Percentiles rank a stretch among this genome's conserved stretches.
Evolutionary conservation across 2,113 vertebrate genomes (phyloP).

Genomic region (Melanerpes aurifrons): DNA sequence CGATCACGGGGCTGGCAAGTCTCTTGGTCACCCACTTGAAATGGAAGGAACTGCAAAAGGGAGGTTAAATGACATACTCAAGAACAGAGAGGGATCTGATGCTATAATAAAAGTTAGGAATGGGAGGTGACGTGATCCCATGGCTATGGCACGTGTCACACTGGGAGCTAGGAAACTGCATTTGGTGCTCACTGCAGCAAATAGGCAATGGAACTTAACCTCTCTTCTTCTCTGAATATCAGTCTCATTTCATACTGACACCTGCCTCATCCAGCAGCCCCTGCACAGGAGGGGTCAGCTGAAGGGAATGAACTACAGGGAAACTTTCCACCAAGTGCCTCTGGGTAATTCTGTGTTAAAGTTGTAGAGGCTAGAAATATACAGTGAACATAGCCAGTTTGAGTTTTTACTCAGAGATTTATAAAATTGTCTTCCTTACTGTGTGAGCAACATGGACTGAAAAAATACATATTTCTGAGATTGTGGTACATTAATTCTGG

Average conservation of each 20-base stretch:
- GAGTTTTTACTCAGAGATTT: background rate
- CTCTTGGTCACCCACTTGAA: background rate
- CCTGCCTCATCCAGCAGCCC: background rate
- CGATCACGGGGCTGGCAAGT: background rate
- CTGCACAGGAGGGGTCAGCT: background rate
- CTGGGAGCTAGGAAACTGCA: background rate
- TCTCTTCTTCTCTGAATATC: background rate
- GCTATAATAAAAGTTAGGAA: background rate
- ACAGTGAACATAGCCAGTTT: background rate
- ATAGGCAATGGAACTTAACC: background rate
- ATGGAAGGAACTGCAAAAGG: background rate
- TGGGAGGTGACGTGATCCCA: background rate
- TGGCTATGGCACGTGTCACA: accelerated
- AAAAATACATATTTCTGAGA: background rate
- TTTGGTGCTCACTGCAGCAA: background rate
- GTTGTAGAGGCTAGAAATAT: background rate
- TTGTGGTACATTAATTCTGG: background rate
- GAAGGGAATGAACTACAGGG: background rate
- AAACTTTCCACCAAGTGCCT: background rate
- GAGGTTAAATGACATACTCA: background rate
- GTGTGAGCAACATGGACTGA: background rate
- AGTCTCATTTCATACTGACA: background rate
- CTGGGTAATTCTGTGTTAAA: background rate
- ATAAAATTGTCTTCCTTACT: background rate
- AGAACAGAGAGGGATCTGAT: background rate